These are phyloP conservation scores for Rachycentron canadum DNA, from an alignment of 2,797 vertebrate species.

Conservation along the genomic window DNA sequence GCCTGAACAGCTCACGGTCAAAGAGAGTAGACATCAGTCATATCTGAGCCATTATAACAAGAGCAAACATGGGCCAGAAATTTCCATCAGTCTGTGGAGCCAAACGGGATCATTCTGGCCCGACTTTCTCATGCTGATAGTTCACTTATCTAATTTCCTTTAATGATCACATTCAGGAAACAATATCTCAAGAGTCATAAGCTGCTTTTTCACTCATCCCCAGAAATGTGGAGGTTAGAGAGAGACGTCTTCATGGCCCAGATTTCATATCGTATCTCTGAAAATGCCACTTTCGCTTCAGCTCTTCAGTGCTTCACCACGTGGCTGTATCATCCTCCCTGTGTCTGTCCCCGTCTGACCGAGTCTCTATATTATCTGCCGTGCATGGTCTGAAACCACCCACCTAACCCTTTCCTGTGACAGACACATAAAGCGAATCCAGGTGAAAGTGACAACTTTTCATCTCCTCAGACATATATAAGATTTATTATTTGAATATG, in stretches of 20 bases:
- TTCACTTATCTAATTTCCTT: background rate
- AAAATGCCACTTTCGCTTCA: slow-evolving; percentile 25
- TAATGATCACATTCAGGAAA: slow-evolving; percentile 21
- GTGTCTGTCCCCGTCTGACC: background rate
- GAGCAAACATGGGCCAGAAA: background rate
- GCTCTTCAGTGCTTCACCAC: background rate
- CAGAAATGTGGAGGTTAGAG: background rate
- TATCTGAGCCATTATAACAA: background rate
- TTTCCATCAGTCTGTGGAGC: background rate
- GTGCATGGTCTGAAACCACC: slow-evolving; percentile 7
- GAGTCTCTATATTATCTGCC: background rate
- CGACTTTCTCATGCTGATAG: slow-evolving; percentile 4
- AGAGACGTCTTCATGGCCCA: background rate
- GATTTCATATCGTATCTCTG: slow-evolving; percentile 3
- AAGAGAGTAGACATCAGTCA: background rate
- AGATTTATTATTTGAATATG: background rate
- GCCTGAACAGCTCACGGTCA: background rate
- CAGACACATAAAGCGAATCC: slow-evolving; percentile 29
- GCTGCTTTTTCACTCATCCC: slow-evolving; percentile 16
- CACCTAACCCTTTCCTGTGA: slow-evolving; percentile 32
- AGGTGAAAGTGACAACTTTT: slow-evolving; percentile 20
- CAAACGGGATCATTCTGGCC: background rate
- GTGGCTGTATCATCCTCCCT: background rate
- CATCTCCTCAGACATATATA: slow-evolving; percentile 3
- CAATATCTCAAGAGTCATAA: slow-evolving; percentile 28